These are phyloP conservation scores for Gorsachius goisagi DNA, from an alignment of 2,113 vertebrate species.

Conservation along the genomic window DNA sequence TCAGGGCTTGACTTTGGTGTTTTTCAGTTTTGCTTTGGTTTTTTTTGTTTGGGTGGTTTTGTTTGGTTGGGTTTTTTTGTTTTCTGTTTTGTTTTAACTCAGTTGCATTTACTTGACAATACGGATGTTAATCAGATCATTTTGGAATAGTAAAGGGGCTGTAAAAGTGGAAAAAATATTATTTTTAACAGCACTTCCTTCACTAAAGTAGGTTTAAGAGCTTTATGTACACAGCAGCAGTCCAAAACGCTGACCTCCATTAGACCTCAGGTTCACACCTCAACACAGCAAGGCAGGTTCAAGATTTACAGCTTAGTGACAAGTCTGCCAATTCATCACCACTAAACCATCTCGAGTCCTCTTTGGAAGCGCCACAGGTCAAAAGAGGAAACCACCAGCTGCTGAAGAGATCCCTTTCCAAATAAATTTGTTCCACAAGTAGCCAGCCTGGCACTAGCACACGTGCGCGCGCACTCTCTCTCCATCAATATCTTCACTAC, in stretches of 20 bases:
- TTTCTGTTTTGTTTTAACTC: not conserved
- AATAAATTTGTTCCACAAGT: conserved; percentile 25
- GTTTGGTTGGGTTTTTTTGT: not conserved
- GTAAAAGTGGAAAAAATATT: not conserved
- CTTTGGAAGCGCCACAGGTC: conserved; percentile 14
- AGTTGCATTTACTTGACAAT: not conserved
- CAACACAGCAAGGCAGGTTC: conserved; percentile 9
- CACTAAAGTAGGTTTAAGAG: not conserved
- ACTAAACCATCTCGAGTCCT: conserved; percentile 22
- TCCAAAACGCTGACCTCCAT: not conserved
- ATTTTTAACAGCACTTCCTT: not conserved
- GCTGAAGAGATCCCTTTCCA: conserved; percentile 38
- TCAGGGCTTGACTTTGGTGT: not conserved
- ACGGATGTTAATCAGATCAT: not conserved
- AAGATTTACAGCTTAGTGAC: conserved; percentile 58
- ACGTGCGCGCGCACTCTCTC: not conserved
- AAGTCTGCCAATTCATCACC: conserved; percentile 58
- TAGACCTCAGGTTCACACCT: conserved; percentile 20
- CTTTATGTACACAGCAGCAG: not conserved
- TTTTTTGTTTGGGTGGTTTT: not conserved
- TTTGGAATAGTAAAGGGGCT: not conserved
- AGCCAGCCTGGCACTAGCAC: not conserved
- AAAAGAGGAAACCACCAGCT: conserved; percentile 44
- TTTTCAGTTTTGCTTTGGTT: not conserved
- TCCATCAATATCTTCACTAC: not conserved